Evolutionary conservation across 1,140 invertebrate species (phyloP), one percentile per base, ranked within the genome.

Genomic region (Camponotus floridanus): DNA sequence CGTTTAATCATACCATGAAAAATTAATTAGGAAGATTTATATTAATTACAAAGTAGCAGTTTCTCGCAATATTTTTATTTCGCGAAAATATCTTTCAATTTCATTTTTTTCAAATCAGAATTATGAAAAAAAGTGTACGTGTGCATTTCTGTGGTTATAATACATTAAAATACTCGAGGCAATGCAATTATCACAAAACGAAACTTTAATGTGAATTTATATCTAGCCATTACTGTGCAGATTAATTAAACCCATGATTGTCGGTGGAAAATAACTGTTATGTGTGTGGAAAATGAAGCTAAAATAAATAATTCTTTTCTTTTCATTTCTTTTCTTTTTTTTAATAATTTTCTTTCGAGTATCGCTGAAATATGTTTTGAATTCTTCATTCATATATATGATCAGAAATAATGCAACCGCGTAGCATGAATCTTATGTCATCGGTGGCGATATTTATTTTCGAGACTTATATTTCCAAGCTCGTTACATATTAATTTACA

Each of bases 401-500:
- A 21, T 13, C 11, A n/a, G 11, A 73, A 73, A 48, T 33, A 71
- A 71, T 51, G 8, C 6, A 15, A 55, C 8, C 2, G 18, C 31
- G 55, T 15, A 51, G 15, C 26, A 9, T 13, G 26, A 48, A 73
- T 73, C 18, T 73, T 73, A 55, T 3, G 2, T 61, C n/a, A 5
- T 15, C 13, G 21, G 11, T 39, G 26, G 11, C 9, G 59, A 76
- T 61, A 26, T 48, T 76, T 42, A 76, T 26, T 42, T 76, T 45
- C 39, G 11, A 61, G 39, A 61, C 59, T 21, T 48, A 6, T 21
- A 57, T 18, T 18, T 76, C 11, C 4, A 18, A 7, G 42, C 15
- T 26, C 57, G 21, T 76, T 62, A 61, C n/a, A 67, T 45, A 62
- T 76, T 62, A 62, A 76, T 62, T 76, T 33, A 31, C 26, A 45